Evolutionary conservation across 2,113 vertebrate species (phyloP).

Genomic region (Ophiodon elongatus): DNA sequence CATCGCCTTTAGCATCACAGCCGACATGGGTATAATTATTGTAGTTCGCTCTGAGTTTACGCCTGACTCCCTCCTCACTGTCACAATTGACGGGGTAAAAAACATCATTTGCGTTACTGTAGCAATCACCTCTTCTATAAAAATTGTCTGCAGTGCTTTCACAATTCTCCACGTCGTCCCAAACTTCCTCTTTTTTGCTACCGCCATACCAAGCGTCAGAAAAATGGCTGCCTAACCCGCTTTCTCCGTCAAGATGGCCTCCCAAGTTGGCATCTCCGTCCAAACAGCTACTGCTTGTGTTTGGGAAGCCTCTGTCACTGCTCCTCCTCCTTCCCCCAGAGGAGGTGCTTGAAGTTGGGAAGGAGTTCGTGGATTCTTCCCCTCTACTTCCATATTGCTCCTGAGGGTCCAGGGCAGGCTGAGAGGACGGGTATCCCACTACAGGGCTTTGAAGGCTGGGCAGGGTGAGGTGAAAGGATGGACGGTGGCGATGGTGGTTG

Average conservation of each 20-base stretch:
- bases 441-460: conserved; percentile 52
- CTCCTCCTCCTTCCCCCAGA: conserved; percentile 21
- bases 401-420: conserved; percentile 44
- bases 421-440: conserved; percentile 46
- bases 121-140: conserved; percentile 41
- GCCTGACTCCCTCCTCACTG: conserved; percentile 32
- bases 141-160: conserved; percentile 39
- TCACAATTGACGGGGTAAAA: conserved; percentile 42
- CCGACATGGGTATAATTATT: conserved; percentile 31
- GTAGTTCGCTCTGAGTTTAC: conserved; percentile 36
- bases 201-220: conserved; percentile 42
- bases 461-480: conserved; percentile 48
- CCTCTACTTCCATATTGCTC: conserved; percentile 44
- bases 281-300: conserved; percentile 19
- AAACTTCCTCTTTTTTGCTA: conserved; percentile 47
- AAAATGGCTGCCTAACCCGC: conserved; percentile 21
- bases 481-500: conserved; percentile 51
- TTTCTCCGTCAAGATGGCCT: conserved; percentile 40
- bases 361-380: conserved; percentile 32
- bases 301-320: conserved; percentile 33
- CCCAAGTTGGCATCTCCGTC: conserved; percentile 47
- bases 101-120: conserved; percentile 36
- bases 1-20: conserved; percentile 38
- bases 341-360: conserved; percentile 9
- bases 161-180: conserved; percentile 53